Evolutionary conservation across 64 coral and sea anemone genomes (phyloP), one percentile per base, ranked within the genome.

Genomic region (Montipora capricornis): DNA sequence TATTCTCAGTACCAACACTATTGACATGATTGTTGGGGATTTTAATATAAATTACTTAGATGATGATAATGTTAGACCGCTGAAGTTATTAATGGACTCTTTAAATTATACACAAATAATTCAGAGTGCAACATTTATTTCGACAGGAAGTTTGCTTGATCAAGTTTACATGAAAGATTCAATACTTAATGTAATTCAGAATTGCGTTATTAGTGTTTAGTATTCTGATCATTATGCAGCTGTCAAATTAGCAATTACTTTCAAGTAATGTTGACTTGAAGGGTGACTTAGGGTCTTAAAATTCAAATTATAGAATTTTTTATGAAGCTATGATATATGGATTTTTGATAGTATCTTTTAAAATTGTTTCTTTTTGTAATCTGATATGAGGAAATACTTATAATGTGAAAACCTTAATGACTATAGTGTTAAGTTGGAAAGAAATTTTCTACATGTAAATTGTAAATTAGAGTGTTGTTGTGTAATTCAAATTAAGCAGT

Each of bases 211-310:
- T 2, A 76, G 24, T 88, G 86, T 88, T 10, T 88, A 88, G 20
- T 88, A 88, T 50, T 88, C 86, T 49, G 86, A 88, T 24, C 86
- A 76, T 49, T 13, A 88, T 52, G 86, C 86, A 37, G 37, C 37
- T 7, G 48, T 88, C 2, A 44, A 76, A 45, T 9, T 76, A 11
- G 44, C 74, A 24, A 6, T 73, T 2, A 22, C 20, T 3, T 26
- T 24, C 6, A 73, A 15, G 19, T 73, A 29, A 73, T 24, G 13
- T 69, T 20, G 5, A 69, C 0, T 37, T 37, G 0, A 37, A 37
- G 37, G 37, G 37, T 37, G 37, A 37, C 37, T 37, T 37, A 37
- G 37, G 37, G 37, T 37, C 37, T 37, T 37, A 37, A 37, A 37
- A 37, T 37, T 37, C 37, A 37, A 37, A 37, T 37, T 37, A 37